Evolutionary conservation across 2,797 vertebrate genomes (phyloP).

Genomic region (Acipenser ruthenus): DNA sequence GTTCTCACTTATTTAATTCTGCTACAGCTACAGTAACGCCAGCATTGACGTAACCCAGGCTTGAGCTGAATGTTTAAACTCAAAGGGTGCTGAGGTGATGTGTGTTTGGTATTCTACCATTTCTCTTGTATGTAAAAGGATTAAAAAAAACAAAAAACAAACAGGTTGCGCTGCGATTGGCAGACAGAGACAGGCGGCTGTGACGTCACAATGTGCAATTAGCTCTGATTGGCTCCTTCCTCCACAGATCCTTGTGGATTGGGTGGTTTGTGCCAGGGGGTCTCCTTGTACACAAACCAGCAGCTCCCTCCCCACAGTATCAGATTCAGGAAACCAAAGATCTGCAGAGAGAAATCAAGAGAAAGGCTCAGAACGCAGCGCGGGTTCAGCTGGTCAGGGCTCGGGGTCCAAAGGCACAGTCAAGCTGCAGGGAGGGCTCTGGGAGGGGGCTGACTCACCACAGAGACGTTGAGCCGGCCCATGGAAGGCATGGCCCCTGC

Average conservation of each 20-base stretch:
- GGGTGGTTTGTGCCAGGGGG: conserved; percentile 67
- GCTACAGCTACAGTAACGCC: no score
- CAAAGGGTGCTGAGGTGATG: no score
- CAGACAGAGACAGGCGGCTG: background rate
- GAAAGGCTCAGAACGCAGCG: background rate
- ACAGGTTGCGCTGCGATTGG: background rate
- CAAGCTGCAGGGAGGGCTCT: background rate
- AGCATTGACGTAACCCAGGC: no score
- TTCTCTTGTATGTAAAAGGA: no score
- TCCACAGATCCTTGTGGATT: conserved; percentile 47
- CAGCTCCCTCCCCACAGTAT: conserved; percentile 87
- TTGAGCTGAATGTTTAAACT: no score
- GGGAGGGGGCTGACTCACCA: conserved; percentile 57
- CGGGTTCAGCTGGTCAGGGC: background rate
- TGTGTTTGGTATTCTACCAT: no score
- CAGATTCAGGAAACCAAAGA: conserved; percentile 86
- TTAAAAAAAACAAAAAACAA: background rate
- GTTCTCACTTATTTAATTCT: no score
- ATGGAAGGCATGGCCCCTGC: conserved; percentile 58
- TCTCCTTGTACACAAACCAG: conserved; percentile 95
- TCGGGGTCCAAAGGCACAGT: background rate
- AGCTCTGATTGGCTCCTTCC: conserved; percentile 49
- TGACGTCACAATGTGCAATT: conserved; percentile 20
- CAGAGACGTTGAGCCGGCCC: conserved; percentile 86
- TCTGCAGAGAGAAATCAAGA: conserved; percentile 44